Conservation (phyloP, 2,113 vertebrate genomes). For the Aegithalos caudatus region DNA sequence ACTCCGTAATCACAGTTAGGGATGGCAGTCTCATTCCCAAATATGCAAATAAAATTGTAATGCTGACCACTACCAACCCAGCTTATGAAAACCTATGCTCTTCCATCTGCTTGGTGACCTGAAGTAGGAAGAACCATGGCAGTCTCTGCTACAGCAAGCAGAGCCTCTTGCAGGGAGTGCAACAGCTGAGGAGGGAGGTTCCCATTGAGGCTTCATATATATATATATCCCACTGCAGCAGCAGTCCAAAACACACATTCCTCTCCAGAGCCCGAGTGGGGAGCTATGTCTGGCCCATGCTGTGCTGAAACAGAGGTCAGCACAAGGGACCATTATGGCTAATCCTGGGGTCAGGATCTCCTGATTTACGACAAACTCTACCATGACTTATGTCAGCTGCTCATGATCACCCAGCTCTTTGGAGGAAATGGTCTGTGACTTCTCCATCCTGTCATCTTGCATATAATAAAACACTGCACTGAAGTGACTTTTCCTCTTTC, state of each 20-base stretch:
- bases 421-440: not conserved
- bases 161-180: not conserved
- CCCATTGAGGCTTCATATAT: not conserved
- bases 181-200: not conserved
- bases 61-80: not conserved
- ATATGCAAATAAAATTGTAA: not conserved
- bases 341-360: not conserved
- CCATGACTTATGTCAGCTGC: rapidly evolving
- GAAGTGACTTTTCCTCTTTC: not conserved
- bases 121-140: not conserved
- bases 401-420: not conserved
- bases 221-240: not conserved
- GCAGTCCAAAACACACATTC: not conserved
- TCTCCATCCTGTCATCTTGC: not conserved
- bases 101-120: not conserved
- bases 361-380: not conserved
- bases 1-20: not conserved
- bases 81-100: not conserved
- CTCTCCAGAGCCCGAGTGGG: not conserved
- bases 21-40: not conserved
- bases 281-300: not conserved
- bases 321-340: not conserved
- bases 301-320: not conserved
- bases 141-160: not conserved
- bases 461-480: not conserved